These are phyloP conservation scores for Parus major DNA, from an alignment of 2,113 vertebrate species.

Conservation along the genomic window DNA sequence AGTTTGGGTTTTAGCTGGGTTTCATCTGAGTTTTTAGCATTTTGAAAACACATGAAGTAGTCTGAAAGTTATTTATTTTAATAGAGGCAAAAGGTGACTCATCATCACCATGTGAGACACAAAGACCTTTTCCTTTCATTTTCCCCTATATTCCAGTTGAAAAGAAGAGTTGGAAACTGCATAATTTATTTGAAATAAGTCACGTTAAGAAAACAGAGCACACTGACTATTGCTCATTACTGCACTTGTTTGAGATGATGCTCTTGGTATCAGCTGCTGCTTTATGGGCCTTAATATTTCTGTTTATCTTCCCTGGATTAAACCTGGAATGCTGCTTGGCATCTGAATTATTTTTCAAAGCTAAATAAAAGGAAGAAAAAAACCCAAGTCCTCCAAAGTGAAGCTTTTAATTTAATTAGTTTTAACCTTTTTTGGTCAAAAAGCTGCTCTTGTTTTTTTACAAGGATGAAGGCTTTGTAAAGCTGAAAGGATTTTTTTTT, in stretches of 20 bases:
- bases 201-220: neutral
- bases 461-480: neutral
- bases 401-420: neutral
- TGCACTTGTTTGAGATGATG: neutral
- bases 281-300: constrained; percentile 15
- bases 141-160: neutral
- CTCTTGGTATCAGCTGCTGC: neutral
- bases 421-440: constrained; percentile 33
- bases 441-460: neutral
- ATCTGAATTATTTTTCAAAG: constrained; percentile 39
- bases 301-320: constrained; percentile 38
- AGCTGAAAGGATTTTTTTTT: neutral
- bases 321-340: constrained; percentile 20
- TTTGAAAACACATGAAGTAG: neutral
- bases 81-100: neutral
- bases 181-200: neutral
- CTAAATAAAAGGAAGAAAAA: constrained; percentile 8
- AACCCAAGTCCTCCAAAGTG: neutral
- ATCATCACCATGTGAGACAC: neutral
- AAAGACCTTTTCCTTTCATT: neutral
- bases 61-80: neutral
- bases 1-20: constrained; percentile 8
- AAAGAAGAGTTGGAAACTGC: neutral
- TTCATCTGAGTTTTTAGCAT: neutral
- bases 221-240: neutral